Evolutionary conservation across 2,797 vertebrate species (phyloP).

Genomic region (Cynopterus sphinx): DNA sequence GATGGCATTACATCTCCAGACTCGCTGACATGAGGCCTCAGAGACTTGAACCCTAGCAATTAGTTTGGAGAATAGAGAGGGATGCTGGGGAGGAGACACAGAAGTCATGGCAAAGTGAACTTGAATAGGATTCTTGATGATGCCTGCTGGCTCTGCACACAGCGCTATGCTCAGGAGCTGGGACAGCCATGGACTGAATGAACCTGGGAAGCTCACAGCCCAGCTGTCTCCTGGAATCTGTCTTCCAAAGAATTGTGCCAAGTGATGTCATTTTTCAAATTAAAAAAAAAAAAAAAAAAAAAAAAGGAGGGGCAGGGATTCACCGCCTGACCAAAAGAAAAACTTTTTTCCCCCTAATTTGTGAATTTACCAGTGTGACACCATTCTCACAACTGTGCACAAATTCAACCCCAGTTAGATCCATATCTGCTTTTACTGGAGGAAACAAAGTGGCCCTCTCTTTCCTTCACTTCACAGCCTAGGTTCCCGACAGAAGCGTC

Average conservation of each 20-base stretch:
- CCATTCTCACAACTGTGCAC: neutral
- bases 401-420: neutral
- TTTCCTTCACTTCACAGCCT: neutral
- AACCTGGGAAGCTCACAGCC: neutral
- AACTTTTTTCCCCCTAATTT: neutral
- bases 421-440: neutral
- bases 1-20: neutral
- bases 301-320: neutral
- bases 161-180: accelerated
- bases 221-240: neutral
- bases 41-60: neutral
- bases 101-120: neutral
- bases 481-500: neutral
- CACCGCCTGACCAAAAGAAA: neutral
- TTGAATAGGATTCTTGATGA: neutral
- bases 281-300: neutral
- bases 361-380: neutral
- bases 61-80: neutral
- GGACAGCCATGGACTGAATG: accelerated
- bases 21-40: neutral
- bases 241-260: neutral
- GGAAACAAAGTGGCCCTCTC: neutral
- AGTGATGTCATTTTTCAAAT: neutral
- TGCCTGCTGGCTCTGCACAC: accelerated
- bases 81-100: neutral